Evolutionary conservation across 2,888 invertebrate genomes (phyloP).

Genomic region (Oscheius sp.): DNA sequence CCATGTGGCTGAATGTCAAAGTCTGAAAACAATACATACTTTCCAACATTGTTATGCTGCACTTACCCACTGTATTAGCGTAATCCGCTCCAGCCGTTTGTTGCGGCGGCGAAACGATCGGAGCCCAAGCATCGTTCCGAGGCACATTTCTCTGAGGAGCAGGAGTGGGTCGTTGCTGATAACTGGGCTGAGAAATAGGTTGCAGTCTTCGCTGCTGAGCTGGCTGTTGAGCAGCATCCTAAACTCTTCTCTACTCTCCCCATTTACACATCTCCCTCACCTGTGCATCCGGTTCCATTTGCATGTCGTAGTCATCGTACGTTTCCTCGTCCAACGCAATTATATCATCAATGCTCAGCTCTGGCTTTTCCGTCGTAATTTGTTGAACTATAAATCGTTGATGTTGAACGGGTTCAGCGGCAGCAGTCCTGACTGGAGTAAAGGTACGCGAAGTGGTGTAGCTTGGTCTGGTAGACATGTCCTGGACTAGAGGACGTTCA

Average conservation of each 20-base stretch:
- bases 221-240: not conserved
- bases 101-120: slow-evolving; percentile 28
- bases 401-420: slow-evolving; percentile 16
- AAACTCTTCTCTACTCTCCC: not conserved
- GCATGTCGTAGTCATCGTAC: slow-evolving; percentile 49
- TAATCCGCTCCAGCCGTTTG: slow-evolving; percentile 6
- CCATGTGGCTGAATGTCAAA: slow-evolving; percentile 27
- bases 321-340: slow-evolving; percentile 50
- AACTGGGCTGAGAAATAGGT: slow-evolving; percentile 1
- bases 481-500: slow-evolving; percentile 15
- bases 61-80: slow-evolving; percentile 23
- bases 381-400: slow-evolving; percentile 41
- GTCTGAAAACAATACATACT: slow-evolving; percentile 16
- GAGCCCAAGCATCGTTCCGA: slow-evolving; percentile 16
- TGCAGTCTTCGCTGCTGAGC: not conserved
- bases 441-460: slow-evolving; percentile 12
- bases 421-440: slow-evolving; percentile 12
- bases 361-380: slow-evolving; percentile 43
- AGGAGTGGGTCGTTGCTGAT: not conserved
- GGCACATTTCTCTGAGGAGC: not conserved
- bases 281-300: slow-evolving; percentile 31
- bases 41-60: not conserved
- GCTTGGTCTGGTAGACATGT: slow-evolving; percentile 26
- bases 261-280: not conserved
- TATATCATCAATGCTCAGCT: slow-evolving; percentile 49